Evolutionary conservation across 2,113 vertebrate species (phyloP).

Genomic region (Larimichthys polyactis): DNA sequence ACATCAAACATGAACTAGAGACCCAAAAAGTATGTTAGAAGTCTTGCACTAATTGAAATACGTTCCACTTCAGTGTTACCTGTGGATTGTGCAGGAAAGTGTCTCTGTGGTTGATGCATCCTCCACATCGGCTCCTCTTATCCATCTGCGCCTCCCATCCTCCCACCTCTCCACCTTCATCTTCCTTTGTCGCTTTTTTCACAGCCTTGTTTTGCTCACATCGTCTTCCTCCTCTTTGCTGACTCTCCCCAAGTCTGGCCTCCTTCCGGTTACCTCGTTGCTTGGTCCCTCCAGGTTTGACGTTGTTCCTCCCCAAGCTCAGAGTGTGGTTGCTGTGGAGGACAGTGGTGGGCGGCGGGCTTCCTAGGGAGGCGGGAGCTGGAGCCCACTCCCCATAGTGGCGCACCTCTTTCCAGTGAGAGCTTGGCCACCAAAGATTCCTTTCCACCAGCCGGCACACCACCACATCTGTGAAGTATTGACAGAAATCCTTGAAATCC

Average conservation of each 20-base stretch:
- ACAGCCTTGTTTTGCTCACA: background rate
- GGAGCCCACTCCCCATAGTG: slow-evolving; percentile 79
- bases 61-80: slow-evolving; percentile 63
- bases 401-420: slow-evolving; percentile 82
- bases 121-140: slow-evolving; percentile 85
- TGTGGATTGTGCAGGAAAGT: slow-evolving; percentile 89
- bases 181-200: slow-evolving; percentile 19
- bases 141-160: slow-evolving; percentile 70
- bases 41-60: background rate
- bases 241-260: slow-evolving; percentile 68
- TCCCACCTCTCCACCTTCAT: slow-evolving; percentile 22
- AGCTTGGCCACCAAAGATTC: slow-evolving; percentile 76
- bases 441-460: slow-evolving; percentile 83
- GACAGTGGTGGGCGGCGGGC: background rate
- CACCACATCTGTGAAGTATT: slow-evolving; percentile 86
- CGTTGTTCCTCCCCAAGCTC: slow-evolving; percentile 8
- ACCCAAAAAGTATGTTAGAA: background rate
- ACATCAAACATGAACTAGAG: slow-evolving; percentile 86
- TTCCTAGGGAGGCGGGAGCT: slow-evolving; percentile 25
- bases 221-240: slow-evolving; percentile 20
- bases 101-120: slow-evolving; percentile 87
- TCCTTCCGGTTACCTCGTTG: slow-evolving; percentile 73
- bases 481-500: slow-evolving; percentile 87
- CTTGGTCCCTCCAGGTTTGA: slow-evolving; percentile 27
- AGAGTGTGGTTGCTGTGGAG: background rate